Percentiles rank a stretch among this genome's conserved stretches.
These are phyloP conservation scores for Platysteira castanea DNA, from an alignment of 2,113 vertebrate species.

Conservation along the genomic window DNA sequence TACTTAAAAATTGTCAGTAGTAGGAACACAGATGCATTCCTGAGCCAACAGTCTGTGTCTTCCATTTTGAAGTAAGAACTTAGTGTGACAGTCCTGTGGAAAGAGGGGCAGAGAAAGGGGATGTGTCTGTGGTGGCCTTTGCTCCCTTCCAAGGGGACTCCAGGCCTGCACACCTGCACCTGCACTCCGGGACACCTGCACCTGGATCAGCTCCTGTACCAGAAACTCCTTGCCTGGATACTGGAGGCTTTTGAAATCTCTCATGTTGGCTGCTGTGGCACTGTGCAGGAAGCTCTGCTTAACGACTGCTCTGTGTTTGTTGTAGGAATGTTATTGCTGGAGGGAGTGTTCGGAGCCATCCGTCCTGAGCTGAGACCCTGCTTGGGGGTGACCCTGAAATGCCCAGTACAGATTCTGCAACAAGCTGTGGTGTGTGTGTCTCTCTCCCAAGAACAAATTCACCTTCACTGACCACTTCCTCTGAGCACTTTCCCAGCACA, in stretches of 20 bases:
- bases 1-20: neutral
- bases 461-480: neutral
- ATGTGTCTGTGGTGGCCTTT: neutral
- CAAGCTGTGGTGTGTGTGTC: neutral
- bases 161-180: too few species aligned
- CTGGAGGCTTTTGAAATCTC: neutral
- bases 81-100: neutral
- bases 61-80: neutral
- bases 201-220: neutral
- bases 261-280: neutral
- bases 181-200: neutral
- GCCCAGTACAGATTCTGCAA: neutral
- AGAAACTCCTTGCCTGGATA: neutral
- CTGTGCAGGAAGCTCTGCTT: neutral
- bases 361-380: neutral
- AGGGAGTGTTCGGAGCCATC: neutral
- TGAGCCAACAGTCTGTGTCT: accelerated
- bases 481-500: neutral
- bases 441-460: neutral
- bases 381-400: neutral
- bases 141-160: neutral
- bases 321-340: neutral
- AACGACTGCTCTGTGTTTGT: neutral
- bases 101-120: neutral
- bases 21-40: accelerated